Evolutionary conservation across 2,797 vertebrate species (phyloP), one percentile per base, ranked within the genome.

Genomic region (Margarornis squamiger): DNA sequence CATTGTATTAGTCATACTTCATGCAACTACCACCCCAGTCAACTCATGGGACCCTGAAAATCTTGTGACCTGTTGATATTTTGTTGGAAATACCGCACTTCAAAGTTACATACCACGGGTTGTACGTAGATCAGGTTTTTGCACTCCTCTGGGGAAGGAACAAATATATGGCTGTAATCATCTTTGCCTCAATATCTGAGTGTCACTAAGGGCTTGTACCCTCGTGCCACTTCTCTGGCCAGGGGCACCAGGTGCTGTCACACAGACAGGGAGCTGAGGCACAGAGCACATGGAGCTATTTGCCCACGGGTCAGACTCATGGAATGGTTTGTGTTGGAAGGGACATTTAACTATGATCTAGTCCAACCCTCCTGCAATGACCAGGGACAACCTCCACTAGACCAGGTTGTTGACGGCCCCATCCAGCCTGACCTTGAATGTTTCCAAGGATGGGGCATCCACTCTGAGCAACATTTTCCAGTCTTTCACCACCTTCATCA

Each of bases 281-380:
- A 1, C 24, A 7, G 62, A 3, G 17, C 29, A n/a, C 49, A 17
- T 0, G 32, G 49, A 78, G 11, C 1, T 2, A 45, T 29, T 39
- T 21, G 38, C 34, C 38, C 43, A 66, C 27, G 20, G n/a, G 9
- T 23, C 57, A 39, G 12, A 17, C 8, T 16, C 12, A 7, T 46
- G 66, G 73, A 23, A 5, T 36, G 18, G 26, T 41, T 66, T 72
- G 8, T 84, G 18, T 17, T 41, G 34, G 52, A 66, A 41, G 13
- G 34, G 6, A 10, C 34, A 34, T 19, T 27, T 20, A 39, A 13
- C 51, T 71, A 22, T 18, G 12, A 14, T 8, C 38, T 34, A 26
- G 32, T 27, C 63, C 12, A 66, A 27, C 24, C 16, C 36, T 45
- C 24, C 24, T 72, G 21, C 52, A 29, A 12, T 36, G 39, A 41